phyloP scores from a whole-genome alignment of 2,113 vertebrate genomes.

The Alligator sinensis region DNA sequence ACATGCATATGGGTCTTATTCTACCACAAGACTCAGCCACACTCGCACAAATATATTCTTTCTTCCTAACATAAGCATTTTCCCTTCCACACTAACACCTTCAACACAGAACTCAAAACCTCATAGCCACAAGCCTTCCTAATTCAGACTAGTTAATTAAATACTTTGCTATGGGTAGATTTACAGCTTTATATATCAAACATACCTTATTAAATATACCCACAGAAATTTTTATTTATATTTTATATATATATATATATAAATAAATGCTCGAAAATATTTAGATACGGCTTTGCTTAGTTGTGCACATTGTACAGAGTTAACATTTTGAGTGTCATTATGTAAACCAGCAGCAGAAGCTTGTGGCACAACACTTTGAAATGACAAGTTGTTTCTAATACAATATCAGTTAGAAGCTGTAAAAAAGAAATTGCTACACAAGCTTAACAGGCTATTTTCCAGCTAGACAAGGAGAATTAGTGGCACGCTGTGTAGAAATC shows the following conservation, averaged over 20 bases:
- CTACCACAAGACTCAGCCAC: background rate
- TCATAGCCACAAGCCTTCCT: background rate
- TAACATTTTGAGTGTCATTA: background rate
- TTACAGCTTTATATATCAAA: background rate
- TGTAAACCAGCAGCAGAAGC: background rate
- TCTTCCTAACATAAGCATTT: background rate
- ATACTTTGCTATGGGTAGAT: rapidly evolving
- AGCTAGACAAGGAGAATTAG: background rate
- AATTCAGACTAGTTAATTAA: background rate
- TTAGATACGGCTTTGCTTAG: background rate
- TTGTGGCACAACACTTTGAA: background rate
- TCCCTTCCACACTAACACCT: background rate
- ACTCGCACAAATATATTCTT: background rate
- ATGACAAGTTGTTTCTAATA: background rate
- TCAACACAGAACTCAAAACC: background rate
- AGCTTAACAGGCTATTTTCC: slow-evolving; percentile 16
- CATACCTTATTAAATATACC: background rate
- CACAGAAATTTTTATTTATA: background rate
- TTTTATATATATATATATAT: no score
- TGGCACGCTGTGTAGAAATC: background rate
- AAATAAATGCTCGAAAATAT: background rate
- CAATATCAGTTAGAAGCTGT: slow-evolving; percentile 21
- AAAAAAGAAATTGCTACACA: background rate
- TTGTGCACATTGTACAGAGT: background rate
- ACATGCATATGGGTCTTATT: no score